Percentiles rank a stretch among this genome's conserved stretches.
Conservation (phyloP, 2,888 invertebrate genomes). For the Meloe dianella region DNA sequence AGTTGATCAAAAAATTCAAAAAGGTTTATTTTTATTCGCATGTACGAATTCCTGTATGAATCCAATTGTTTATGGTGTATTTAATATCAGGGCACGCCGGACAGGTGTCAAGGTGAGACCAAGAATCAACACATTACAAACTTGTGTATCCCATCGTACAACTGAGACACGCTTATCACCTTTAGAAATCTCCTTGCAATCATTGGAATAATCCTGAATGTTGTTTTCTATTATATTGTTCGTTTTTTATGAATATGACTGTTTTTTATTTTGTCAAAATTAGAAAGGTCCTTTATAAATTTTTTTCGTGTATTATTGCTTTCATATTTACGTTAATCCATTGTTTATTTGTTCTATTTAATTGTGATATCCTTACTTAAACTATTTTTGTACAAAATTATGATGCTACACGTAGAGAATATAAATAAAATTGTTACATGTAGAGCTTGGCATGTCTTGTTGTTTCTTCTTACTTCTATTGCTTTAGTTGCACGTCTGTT, state of each 20-base stretch:
- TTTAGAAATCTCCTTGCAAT: constrained; percentile 51
- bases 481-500: too few relatives aligned
- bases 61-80: constrained; percentile 92
- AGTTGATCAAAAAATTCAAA: constrained; percentile 80
- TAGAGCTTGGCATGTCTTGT: not conserved
- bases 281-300: too few relatives aligned
- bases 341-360: not conserved
- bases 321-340: not conserved
- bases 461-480: not conserved
- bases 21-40: constrained; percentile 89
- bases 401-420: not conserved
- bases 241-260: not conserved
- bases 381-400: not conserved
- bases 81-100: constrained; percentile 72
- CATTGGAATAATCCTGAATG: constrained; percentile 41
- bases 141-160: constrained; percentile 46
- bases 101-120: constrained; percentile 56
- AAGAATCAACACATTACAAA: constrained; percentile 46
- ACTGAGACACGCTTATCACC: constrained; percentile 53
- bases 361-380: constrained; percentile 1
- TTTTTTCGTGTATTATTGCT: not conserved
- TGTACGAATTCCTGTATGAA: constrained; percentile 97
- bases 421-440: not conserved
- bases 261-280: not conserved
- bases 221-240: not conserved